Conservation (phyloP, 2,113 vertebrate genomes). For the Speoplatyrhinus poulsoni region DNA sequence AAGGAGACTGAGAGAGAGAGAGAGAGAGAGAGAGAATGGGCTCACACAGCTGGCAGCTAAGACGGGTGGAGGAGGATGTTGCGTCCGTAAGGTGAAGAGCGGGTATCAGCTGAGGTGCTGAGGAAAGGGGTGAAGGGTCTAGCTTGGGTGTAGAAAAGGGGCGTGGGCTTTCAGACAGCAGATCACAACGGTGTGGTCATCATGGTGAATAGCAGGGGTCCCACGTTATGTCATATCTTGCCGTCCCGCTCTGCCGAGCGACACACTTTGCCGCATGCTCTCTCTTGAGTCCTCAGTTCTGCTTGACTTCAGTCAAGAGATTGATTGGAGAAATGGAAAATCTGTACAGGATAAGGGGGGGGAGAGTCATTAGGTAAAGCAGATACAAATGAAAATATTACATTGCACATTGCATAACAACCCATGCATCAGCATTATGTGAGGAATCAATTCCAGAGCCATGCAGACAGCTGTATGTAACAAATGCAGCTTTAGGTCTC, state of each 20-base stretch:
- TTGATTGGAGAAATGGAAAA: conserved; percentile 9
- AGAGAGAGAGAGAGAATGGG: not conserved
- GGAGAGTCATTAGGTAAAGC: conserved; percentile 7
- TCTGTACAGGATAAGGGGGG: conserved; percentile 28
- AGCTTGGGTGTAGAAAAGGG: conserved; percentile 38
- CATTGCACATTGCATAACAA: too few relatives aligned
- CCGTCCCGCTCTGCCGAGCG: conserved; percentile 33
- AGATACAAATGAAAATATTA: too few relatives aligned
- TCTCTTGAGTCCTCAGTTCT: conserved; percentile 20
- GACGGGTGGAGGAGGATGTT: conserved; percentile 5
- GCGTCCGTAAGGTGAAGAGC: conserved; percentile 26
- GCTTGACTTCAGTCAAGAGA: conserved; percentile 12
- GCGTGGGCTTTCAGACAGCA: conserved; percentile 45
- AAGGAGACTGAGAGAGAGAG: not conserved
- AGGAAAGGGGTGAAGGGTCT: conserved; percentile 21
- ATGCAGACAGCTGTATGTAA: too few relatives aligned
- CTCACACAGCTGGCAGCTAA: conserved; percentile 1
- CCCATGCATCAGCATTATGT: too few relatives aligned
- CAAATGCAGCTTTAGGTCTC: too few relatives aligned
- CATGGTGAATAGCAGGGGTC: conserved; percentile 58
- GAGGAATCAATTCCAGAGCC: too few relatives aligned
- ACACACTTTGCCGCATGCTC: conserved; percentile 59
- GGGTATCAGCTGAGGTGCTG: conserved; percentile 9
- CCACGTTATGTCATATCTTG: conserved; percentile 58
- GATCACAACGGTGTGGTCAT: conserved; percentile 63